These are phyloP conservation scores for Trichonephila clavata DNA, from an alignment of 1,140 invertebrate genomes.

Conservation along the genomic window DNA sequence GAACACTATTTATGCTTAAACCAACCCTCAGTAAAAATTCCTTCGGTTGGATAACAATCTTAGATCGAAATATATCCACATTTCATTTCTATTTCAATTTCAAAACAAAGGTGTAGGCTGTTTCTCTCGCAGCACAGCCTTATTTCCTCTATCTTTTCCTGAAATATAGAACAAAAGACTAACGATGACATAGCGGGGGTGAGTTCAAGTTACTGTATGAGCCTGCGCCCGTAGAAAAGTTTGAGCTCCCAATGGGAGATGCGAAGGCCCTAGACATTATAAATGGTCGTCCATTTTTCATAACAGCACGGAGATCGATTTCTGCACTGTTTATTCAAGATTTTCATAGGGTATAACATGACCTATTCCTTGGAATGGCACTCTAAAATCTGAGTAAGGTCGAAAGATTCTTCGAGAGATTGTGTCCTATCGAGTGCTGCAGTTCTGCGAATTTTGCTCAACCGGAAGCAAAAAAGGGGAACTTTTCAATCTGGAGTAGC, in stretches of 20 bases:
- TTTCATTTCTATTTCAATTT: background rate
- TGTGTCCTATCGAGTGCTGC: background rate
- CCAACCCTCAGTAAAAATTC: background rate
- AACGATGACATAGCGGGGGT: background rate
- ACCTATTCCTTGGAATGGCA: background rate
- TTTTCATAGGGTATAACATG: background rate
- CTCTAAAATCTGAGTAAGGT: background rate
- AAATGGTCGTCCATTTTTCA: conserved; percentile 34
- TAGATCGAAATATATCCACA: background rate
- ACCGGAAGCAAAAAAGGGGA: background rate
- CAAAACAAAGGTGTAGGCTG: background rate
- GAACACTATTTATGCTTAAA: too few relatives aligned
- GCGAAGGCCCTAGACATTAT: conserved; percentile 17
- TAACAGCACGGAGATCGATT: conserved; percentile 21
- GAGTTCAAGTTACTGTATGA: background rate
- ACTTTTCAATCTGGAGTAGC: background rate
- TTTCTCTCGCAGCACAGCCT: background rate
- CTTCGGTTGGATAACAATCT: background rate
- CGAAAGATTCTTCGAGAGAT: background rate
- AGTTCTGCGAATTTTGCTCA: background rate
- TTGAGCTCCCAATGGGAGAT: background rate
- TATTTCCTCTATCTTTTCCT: background rate
- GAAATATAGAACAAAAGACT: conserved; percentile 18
- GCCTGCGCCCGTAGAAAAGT: background rate
- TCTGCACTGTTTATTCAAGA: conserved; percentile 22